phyloP scores from a whole-genome alignment of 2,888 invertebrate genomes.

The Sicus ferrugineus region DNA sequence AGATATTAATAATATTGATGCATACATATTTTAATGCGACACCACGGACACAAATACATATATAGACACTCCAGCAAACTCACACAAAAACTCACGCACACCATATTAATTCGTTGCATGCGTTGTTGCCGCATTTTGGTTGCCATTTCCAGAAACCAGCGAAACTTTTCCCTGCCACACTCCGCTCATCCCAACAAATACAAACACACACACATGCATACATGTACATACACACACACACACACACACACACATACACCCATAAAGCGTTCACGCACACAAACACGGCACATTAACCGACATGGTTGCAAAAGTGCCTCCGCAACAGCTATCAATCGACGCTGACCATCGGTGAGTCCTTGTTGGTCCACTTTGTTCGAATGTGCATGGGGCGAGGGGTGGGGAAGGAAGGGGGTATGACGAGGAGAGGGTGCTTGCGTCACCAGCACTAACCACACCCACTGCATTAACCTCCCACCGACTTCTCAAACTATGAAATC shows the following conservation, averaged over 20 bases:
- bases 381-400: background rate
- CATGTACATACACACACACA: constrained; percentile 19
- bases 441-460: background rate
- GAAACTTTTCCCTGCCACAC: background rate
- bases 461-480: background rate
- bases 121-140: constrained; percentile 10
- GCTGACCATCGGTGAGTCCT: constrained; percentile 8
- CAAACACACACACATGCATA: constrained; percentile 3
- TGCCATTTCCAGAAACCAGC: background rate
- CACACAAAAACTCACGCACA: no score
- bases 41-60: background rate
- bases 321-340: constrained; percentile 18
- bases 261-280: background rate
- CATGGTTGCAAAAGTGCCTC: background rate
- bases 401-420: constrained; percentile 16
- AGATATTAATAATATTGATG: no score
- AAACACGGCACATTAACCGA: background rate
- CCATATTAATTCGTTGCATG: background rate
- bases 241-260: background rate
- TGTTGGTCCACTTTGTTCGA: constrained; percentile 22
- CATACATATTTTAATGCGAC: no score
- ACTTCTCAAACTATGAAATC: background rate
- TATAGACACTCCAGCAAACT: background rate
- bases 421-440: constrained; percentile 17
- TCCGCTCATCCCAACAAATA: background rate